Percentiles rank a stretch among this genome's conserved stretches.
phyloP scores from a whole-genome alignment of 2,888 invertebrate species.

The Prosapia bicincta region DNA sequence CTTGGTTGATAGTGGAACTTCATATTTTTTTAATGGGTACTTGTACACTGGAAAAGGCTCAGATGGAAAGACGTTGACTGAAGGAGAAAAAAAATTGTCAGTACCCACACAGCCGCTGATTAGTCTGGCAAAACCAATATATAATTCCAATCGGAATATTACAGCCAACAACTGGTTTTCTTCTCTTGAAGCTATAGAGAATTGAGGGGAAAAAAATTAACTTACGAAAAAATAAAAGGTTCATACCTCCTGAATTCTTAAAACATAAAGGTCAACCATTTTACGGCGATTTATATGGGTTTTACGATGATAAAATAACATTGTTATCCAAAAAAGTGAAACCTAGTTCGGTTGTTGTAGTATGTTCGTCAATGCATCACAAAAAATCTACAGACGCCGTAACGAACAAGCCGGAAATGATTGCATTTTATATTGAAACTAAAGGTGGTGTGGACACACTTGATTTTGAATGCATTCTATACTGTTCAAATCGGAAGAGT shows the following conservation, averaged over 20 bases:
- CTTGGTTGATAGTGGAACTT: slow-evolving; percentile 34
- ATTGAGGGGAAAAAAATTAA: slow-evolving; percentile 10
- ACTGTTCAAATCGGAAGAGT: not conserved
- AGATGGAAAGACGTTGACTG: slow-evolving; percentile 38
- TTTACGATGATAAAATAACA: slow-evolving; percentile 25
- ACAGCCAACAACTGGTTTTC: slow-evolving; percentile 42
- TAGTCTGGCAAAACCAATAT: slow-evolving; percentile 37
- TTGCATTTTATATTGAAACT: not conserved
- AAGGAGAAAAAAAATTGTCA: slow-evolving; percentile 37
- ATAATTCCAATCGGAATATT: no score
- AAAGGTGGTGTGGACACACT: not conserved
- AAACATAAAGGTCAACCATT: slow-evolving; percentile 1
- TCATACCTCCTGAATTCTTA: slow-evolving; percentile 26
- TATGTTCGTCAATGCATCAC: no score
- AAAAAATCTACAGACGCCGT: no score
- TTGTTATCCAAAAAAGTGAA: slow-evolving; percentile 8
- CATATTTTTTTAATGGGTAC: slow-evolving; percentile 39
- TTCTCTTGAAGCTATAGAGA: slow-evolving; percentile 38
- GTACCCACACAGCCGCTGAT: slow-evolving; percentile 41
- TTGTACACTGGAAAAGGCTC: slow-evolving; percentile 40
- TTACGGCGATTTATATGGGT: slow-evolving; percentile 14
- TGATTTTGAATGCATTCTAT: not conserved
- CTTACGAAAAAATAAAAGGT: slow-evolving; percentile 20
- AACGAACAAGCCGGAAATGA: no score
- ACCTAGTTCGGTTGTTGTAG: not conserved